These are phyloP conservation scores for Drosophila trichaetosa DNA, from an alignment of 2,888 invertebrate species.

Conservation along the genomic window DNA sequence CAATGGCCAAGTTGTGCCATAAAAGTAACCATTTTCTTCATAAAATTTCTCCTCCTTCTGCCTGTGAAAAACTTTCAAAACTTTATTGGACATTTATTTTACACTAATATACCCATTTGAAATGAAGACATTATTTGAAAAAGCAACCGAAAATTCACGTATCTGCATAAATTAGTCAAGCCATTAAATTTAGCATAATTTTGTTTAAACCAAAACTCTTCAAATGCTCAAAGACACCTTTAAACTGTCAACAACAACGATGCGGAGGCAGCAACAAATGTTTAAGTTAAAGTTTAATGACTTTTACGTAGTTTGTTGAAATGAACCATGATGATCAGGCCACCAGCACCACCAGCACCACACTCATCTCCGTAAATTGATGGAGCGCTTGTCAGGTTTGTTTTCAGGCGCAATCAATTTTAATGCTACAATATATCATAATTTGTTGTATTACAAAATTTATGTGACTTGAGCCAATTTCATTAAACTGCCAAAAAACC, in stretches of 20 bases:
- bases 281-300: conserved; percentile 57
- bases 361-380: conserved; percentile 38
- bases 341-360: conserved; percentile 9
- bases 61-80: background rate
- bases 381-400: conserved; percentile 52
- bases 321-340: conserved; percentile 29
- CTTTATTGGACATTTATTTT: background rate
- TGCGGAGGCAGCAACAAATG: conserved; percentile 8
- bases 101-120: background rate
- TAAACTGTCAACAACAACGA: conserved; percentile 18
- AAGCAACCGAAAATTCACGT: conserved; percentile 13
- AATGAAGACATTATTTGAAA: background rate
- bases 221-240: conserved; percentile 40
- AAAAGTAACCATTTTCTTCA: background rate
- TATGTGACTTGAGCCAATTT: conserved; percentile 32
- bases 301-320: conserved; percentile 34
- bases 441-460: conserved; percentile 28
- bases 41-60: no score
- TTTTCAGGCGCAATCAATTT: conserved; percentile 52
- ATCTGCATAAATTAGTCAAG: conserved; percentile 19
- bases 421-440: conserved; percentile 40
- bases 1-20: background rate
- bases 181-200: conserved; percentile 54
- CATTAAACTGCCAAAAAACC: conserved; percentile 29
- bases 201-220: conserved; percentile 51